phyloP scores from a whole-genome alignment of 2,888 invertebrate species.

The Sinohyriopsis cumingii region DNA sequence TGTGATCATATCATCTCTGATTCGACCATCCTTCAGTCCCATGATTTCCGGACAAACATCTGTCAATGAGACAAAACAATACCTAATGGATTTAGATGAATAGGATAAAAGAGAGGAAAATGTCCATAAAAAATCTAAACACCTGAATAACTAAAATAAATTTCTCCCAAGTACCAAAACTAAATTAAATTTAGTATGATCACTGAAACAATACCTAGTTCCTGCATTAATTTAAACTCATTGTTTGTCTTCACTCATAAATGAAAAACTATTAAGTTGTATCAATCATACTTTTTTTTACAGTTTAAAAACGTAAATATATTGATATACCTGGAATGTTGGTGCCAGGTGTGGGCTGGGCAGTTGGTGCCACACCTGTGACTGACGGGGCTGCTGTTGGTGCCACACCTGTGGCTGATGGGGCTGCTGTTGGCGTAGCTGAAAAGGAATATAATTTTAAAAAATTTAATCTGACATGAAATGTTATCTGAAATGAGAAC shows the following conservation, averaged over 20 bases:
- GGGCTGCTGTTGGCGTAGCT: slow-evolving; percentile 9
- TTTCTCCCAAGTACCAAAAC: too few species aligned
- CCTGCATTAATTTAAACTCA: too few species aligned
- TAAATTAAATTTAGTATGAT: too few species aligned
- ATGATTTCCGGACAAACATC: slow-evolving; percentile 78
- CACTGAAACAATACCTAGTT: too few species aligned
- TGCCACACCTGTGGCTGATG: slow-evolving; percentile 16
- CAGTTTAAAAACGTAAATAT: not conserved
- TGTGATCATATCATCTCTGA: slow-evolving; percentile 78
- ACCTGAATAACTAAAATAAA: too few species aligned
- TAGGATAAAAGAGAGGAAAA: not conserved
- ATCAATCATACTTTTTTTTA: not conserved
- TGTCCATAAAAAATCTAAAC: too few species aligned
- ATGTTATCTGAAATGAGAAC: too few species aligned
- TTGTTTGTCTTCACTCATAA: too few species aligned
- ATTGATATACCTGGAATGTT: slow-evolving; percentile 32
- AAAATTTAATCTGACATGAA: too few species aligned
- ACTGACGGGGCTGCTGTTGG: slow-evolving; percentile 8
- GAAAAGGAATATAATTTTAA: too few species aligned
- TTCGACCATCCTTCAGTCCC: slow-evolving; percentile 78
- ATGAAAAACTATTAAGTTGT: too few species aligned
- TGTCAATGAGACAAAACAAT: slow-evolving; percentile 7
- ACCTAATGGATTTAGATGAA: not conserved
- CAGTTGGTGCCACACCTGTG: slow-evolving; percentile 14
- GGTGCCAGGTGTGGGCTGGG: slow-evolving; percentile 22